phyloP scores from a whole-genome alignment of 1,140 invertebrate species.

The Zaprionus kolodkinae region DNA sequence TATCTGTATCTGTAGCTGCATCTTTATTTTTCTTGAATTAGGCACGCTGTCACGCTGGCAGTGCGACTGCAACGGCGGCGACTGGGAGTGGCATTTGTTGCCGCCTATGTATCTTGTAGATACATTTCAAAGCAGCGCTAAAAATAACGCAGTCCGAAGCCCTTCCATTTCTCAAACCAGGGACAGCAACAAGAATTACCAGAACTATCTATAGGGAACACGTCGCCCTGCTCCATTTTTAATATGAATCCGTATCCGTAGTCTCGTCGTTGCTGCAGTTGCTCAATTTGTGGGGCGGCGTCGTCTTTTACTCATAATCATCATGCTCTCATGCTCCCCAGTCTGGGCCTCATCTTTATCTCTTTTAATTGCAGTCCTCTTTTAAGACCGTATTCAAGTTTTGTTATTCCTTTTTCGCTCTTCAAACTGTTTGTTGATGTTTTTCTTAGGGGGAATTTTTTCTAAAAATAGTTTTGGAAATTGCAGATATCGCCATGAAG shows the following conservation, averaged over 20 bases:
- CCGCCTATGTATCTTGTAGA: constrained; percentile 41
- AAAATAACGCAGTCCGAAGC: constrained; percentile 41
- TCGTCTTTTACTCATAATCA: constrained; percentile 29
- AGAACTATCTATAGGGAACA: constrained; percentile 12
- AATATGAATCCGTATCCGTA: constrained; percentile 18
- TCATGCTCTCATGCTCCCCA: not conserved
- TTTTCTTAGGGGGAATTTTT: constrained; percentile 15
- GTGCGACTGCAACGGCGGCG: constrained; percentile 8
- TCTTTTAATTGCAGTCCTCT: constrained; percentile 34
- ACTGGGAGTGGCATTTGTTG: constrained; percentile 34
- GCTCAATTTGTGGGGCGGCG: constrained; percentile 30
- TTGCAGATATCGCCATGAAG: constrained; percentile 31
- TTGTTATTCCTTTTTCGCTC: not conserved
- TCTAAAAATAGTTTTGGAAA: constrained; percentile 46
- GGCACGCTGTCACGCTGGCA: constrained; percentile 44
- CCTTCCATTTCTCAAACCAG: constrained; percentile 42
- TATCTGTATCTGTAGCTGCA: not conserved
- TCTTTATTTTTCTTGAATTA: constrained; percentile 46
- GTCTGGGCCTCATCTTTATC: constrained; percentile 23
- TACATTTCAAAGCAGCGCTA: constrained; percentile 53
- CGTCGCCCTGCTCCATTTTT: constrained; percentile 33
- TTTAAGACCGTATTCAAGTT: not conserved
- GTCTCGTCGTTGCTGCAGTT: not conserved
- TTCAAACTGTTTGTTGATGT: constrained; percentile 15
- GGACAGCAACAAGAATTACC: not conserved